Evolutionary conservation across 2,888 invertebrate species (phyloP), one percentile per base, ranked within the genome.

Genomic region (Chirona hameri): DNA sequence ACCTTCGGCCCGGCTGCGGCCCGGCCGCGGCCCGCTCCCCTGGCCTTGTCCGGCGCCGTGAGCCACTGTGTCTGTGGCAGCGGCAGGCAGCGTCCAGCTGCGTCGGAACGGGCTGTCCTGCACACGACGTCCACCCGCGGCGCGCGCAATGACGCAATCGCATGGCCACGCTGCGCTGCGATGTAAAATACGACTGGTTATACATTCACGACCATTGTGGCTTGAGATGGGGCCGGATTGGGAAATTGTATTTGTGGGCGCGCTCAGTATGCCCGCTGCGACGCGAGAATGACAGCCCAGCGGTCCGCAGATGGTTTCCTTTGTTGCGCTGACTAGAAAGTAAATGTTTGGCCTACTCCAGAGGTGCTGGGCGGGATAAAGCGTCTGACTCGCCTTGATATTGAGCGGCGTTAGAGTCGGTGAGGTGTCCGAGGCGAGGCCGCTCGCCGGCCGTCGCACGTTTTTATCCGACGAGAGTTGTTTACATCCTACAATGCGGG

Each of bases 211-310:
- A 24, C 46, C 76, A 46, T 76, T 76, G 76, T 76, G 46, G 10
- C 1, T 12, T 46, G 76, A 76, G 76, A 27, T 46, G 21, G 46
- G 24, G 46, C 76, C 39, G 21, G 76, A 76, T 76, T 76, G 76
- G 76, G 76, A 76, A 76, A 76, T 46, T 39, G 46, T 76, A 76
- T 46, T 21, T 39, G 76, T 46, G 46, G 76, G 76, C 76, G 39
- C 46, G 39, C 46, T 46, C 46, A 24, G 76, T 46, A 46, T 24
- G 39, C 76, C 76, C 76, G 76, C 76, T 76, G 76, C 76, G 76
- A 21, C 24, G 7, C 2, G 10, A 39, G 24, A 76, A 76, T 76
- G 46, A 39, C 76, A 46, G 46, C 76, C 46, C 39, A 24, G 9
- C 76, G 10, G 46, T 10, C 21, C 46, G 39, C 46, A 24, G 76